Conservation (phyloP, 2,113 vertebrate genomes). For the Coryphaenoides rupestris region DNA sequence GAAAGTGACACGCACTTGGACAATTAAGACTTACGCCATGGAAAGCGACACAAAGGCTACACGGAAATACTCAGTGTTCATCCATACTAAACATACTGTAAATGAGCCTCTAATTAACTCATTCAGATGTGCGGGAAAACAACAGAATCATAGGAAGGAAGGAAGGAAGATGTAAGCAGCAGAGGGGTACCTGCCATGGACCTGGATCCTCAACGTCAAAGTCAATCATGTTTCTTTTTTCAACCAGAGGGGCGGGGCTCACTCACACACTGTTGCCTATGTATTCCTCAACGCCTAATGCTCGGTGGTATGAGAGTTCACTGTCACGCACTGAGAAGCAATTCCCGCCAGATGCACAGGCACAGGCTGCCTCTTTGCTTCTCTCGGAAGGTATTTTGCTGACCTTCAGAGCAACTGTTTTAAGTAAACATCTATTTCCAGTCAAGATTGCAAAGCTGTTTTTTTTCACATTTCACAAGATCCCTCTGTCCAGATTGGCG, state of each 20-base stretch:
- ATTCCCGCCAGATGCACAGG: constrained; percentile 36
- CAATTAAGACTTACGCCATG: background rate
- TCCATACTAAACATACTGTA: too few relatives aligned
- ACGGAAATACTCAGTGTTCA: too few relatives aligned
- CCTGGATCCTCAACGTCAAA: constrained; percentile 9
- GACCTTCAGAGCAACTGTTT: constrained; percentile 54
- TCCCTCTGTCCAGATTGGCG: constrained; percentile 50
- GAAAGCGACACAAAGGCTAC: background rate
- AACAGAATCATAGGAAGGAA: too few relatives aligned
- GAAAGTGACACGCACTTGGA: background rate
- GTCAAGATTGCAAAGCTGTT: constrained; percentile 33
- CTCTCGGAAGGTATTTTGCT: constrained; percentile 55
- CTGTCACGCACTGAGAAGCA: constrained; percentile 5
- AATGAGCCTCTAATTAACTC: background rate
- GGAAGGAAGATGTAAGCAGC: background rate
- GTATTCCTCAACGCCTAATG: constrained; percentile 18
- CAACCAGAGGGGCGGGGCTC: constrained; percentile 11
- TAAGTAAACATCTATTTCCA: constrained; percentile 64
- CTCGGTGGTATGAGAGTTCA: constrained; percentile 41
- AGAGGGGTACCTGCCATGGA: constrained; percentile 9
- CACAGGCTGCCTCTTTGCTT: constrained; percentile 50
- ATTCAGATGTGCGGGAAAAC: background rate
- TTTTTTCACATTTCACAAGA: constrained; percentile 49
- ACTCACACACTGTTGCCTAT: constrained; percentile 48
- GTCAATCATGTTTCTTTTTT: background rate